Evolutionary conservation across 2,888 invertebrate genomes (phyloP), one percentile per base, ranked within the genome.

Genomic region (Spatulosminthurus flaviceps): DNA sequence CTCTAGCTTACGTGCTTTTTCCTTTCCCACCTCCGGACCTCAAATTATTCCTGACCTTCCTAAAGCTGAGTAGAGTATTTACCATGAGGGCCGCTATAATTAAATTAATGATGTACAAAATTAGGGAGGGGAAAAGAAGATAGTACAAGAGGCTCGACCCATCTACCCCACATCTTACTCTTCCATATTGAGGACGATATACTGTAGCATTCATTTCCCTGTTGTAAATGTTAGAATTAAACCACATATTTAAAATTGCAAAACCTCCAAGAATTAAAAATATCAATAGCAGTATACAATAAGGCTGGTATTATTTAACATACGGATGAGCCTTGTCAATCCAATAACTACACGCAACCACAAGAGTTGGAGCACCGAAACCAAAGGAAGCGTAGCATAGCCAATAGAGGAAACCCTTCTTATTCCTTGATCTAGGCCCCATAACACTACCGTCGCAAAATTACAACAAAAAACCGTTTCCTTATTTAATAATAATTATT

Each of bases 151-250:
- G 13, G 5, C 51, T 51, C 1, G 72, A 26, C 11, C 26, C 4
- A 26, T 73, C 72, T 51, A 73, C 5, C 21, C 19, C 22, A n/a
- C 72, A 73, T 5, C 60, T 24, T 4, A 26, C 28, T 19, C 51
- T 0, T 0, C 72, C 72, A 28, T 73, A 73, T n/a, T 73, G 72
- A 9, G 72, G 72, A n/a, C 72, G 41, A 16, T 51, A 22, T 1
- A 73, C 28, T 0, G 26, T 5, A 9, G 43, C 72, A 13, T 51
- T 51, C n/a, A 73, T 51, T 19, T 21, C 21, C 0, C 72, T 73
- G 71, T 16, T 0, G 1, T 29, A 7, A 34, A 34, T 34, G 9
- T 34, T 7, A 34, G 34, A 34, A n/a, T n/a, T n/a, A n/a, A n/a
- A n/a, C n/a, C n/a, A n/a, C n/a, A n/a, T n/a, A n/a, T n/a, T n/a